Evolutionary conservation across 2,888 invertebrate genomes (phyloP), one percentile per base, ranked within the genome.

Genomic region (Rhingia campestris): DNA sequence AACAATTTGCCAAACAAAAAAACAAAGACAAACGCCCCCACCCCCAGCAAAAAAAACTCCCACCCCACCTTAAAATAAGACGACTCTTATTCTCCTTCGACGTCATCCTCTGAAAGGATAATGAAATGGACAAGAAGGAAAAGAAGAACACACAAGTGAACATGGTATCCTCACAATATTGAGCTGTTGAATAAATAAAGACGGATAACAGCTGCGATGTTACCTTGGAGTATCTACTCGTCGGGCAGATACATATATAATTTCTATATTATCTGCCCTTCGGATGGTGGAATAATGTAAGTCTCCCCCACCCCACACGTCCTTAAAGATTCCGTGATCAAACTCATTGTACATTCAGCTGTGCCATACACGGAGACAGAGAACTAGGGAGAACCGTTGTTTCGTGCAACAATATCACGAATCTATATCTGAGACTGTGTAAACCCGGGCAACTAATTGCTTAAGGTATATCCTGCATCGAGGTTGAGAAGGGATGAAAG

Each of bases 261-360:
- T 59, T 70, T 75, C 70, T 64, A 22, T 70, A 70, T 75, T 70
- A 81, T 75, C 69, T 49, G 49, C 4, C 49, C 22, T 41, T 58
- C 41, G 33, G 61, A 67, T 59, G 67, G 76, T 72, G 66, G 72
- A 75, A 72, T 77, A 77, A 81, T 81, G 76, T 66, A 81, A 67
- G 66, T 22, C 51, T 9, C 49, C 9, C n/a, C 53, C 64, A 54
- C 35, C 49, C 9, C n/a, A 45, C 64, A 54, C 35, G 66, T 70
- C 66, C 53, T 45, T 7, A 39, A 51, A 72, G 72, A 77, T 77
- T 76, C 43, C 81, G 81, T 81, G 81, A 72, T 81, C 77, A 81
- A 77, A 81, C 72, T 66, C 76, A 81, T 81, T 81, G 30, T 33
- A 47, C 39, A 37, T 63, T 64, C 54, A 47, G 53, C 39, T 14